phyloP scores from a whole-genome alignment of 2,113 vertebrate species.

The Toxotes jaculatrix region DNA sequence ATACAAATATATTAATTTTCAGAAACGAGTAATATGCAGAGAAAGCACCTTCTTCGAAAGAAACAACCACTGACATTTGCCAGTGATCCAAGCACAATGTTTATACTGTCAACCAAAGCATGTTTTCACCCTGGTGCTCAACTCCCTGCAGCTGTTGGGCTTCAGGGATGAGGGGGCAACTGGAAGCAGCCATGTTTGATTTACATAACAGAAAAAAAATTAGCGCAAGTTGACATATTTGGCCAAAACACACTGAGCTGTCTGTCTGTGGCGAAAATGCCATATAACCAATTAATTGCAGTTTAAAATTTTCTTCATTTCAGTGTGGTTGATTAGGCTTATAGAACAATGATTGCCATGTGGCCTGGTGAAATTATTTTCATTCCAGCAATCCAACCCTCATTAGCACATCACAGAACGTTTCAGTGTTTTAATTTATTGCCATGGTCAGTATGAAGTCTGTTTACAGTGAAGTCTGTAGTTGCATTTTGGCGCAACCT shows the following conservation, averaged over 20 bases:
- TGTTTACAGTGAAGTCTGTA: conserved; percentile 15
- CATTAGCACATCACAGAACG: conserved; percentile 10
- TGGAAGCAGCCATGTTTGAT: conserved; percentile 1
- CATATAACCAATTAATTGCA: neutral
- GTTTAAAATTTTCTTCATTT: conserved; percentile 4
- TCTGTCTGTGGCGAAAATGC: neutral
- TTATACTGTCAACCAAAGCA: conserved; percentile 68
- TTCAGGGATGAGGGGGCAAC: neutral
- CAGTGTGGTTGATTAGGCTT: neutral
- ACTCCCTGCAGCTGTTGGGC: conserved; percentile 50
- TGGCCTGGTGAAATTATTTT: conserved; percentile 5
- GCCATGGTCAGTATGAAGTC: neutral
- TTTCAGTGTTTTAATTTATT: conserved; percentile 2
- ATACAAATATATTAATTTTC: conserved; percentile 6
- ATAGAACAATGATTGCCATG: neutral
- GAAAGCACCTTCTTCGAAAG: conserved; percentile 6
- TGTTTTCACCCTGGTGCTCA: conserved; percentile 55
- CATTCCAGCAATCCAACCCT: neutral
- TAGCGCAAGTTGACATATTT: neutral
- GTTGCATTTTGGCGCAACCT: conserved; percentile 17
- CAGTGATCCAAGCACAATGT: conserved; percentile 57
- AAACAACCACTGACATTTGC: conserved; percentile 49
- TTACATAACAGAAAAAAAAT: conserved; percentile 12
- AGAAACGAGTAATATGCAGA: conserved; percentile 1
- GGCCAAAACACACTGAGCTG: neutral